A percentile compares a stretch with the other conserved stretches of the same genome.
Conservation (phyloP, 92 coral and sea anemone species). For the Isaurus tuberculatus region DNA sequence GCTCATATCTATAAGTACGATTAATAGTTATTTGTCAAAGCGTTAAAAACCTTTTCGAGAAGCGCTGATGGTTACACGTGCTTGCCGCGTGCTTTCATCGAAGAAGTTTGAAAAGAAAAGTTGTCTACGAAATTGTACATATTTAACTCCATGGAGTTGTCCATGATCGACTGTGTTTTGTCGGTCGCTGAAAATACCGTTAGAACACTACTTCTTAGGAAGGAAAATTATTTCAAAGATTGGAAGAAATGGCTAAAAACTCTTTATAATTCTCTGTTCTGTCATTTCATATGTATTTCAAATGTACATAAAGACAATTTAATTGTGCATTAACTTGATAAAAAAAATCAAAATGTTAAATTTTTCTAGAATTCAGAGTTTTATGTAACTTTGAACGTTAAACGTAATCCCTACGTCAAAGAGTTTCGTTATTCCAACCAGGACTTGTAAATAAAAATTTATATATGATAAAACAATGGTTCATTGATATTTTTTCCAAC, state of each 20-base stretch:
- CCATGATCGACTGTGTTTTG: conserved; percentile 33
- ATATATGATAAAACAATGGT: conserved; percentile 17
- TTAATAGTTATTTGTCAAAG: conserved; percentile 22
- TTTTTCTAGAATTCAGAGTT: background rate
- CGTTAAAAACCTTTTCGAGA: background rate
- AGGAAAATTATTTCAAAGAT: background rate
- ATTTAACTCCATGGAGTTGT: conserved; percentile 33
- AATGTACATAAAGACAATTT: background rate
- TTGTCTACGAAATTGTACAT: background rate
- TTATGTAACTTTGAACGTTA: conserved; percentile 5
- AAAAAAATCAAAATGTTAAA: conserved; percentile 1
- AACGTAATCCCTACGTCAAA: conserved; percentile 17
- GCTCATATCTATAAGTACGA: conserved; percentile 28
- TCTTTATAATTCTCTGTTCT: background rate
- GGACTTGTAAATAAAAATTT: conserved; percentile 30
- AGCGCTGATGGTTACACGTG: conserved; percentile 22
- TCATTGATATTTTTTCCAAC: conserved; percentile 12
- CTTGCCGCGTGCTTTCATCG: conserved; percentile 13
- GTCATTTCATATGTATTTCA: background rate
- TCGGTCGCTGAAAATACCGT: conserved; percentile 23
- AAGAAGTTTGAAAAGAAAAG: background rate
- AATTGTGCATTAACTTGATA: conserved; percentile 2
- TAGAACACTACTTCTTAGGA: background rate
- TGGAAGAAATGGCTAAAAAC: conserved; percentile 1
- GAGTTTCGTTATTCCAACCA: conserved; percentile 26